A percentile compares a stretch with the other conserved stretches of the same genome.
phyloP scores from a whole-genome alignment of 2,888 invertebrate genomes.

The Augiades crinisus region DNA sequence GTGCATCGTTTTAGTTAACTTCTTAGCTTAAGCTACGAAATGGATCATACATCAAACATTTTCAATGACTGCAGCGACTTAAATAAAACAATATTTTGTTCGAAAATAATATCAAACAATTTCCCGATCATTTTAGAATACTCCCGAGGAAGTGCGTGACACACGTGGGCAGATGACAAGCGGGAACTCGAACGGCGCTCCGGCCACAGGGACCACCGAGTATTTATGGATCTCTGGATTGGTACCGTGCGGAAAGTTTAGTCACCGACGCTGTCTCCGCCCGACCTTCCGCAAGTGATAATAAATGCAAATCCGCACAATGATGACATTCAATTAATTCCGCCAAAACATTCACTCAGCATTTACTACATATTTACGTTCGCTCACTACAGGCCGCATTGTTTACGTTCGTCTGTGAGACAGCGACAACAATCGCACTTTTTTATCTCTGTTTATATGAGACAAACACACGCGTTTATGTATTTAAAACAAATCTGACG shows the following conservation, averaged over 20 bases:
- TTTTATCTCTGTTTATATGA: constrained; percentile 13
- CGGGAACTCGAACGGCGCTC: constrained; percentile 31
- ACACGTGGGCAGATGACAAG: constrained; percentile 27
- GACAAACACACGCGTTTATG: constrained; percentile 3
- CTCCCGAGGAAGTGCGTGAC: constrained; percentile 13
- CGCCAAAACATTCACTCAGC: constrained; percentile 13
- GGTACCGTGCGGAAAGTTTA: constrained; percentile 79
- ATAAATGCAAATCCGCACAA: constrained; percentile 19
- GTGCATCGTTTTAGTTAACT: too few relatives aligned
- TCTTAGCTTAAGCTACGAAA: too few relatives aligned
- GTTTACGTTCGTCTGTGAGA: constrained; percentile 19
- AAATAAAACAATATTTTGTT: neutral
- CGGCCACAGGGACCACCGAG: constrained; percentile 51
- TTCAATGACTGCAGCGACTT: too few relatives aligned
- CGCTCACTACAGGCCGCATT: neutral
- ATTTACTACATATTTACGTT: constrained; percentile 24
- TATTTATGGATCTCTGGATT: constrained; percentile 80
- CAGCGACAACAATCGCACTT: constrained; percentile 4
- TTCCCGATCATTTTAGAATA: neutral
- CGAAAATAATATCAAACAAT: neutral
- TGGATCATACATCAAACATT: too few relatives aligned
- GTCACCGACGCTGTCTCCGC: constrained; percentile 58
- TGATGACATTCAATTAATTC: constrained; percentile 22
- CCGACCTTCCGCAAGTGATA: constrained; percentile 58
- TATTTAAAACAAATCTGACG: constrained; percentile 15